A percentile compares a stretch with the other conserved stretches of the same genome.
These are phyloP conservation scores for Pachycephala philippinensis DNA, from an alignment of 2,113 vertebrate species.

Conservation along the genomic window DNA sequence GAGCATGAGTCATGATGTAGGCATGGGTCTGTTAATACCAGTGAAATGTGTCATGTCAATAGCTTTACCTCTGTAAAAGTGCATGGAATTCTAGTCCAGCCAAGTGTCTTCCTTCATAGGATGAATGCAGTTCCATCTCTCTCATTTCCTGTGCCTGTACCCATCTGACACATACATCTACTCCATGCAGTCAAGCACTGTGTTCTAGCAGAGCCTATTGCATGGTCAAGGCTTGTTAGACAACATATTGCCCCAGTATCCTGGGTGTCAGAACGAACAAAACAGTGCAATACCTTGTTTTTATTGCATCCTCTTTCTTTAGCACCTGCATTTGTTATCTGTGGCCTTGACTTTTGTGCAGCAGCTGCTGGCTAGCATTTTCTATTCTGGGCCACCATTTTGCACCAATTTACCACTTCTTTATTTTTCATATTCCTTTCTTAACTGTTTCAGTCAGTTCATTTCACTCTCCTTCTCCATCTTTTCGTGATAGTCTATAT, in stretches of 20 bases:
- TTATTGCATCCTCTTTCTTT: not conserved
- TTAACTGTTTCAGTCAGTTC: not conserved
- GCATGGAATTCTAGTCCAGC: not conserved
- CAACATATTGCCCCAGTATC: not conserved
- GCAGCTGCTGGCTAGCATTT: not conserved
- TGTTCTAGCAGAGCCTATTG: not conserved
- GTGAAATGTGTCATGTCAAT: not conserved
- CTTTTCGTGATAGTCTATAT: not conserved
- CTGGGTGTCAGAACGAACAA: not conserved
- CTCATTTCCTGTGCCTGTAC: not conserved
- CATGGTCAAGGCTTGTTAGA: not conserved
- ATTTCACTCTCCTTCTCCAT: not conserved
- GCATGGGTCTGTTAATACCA: not conserved
- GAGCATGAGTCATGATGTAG: not conserved
- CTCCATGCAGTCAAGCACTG: not conserved
- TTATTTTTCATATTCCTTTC: not conserved
- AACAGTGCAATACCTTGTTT: not conserved
- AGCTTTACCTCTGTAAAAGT: not conserved
- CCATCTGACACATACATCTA: not conserved
- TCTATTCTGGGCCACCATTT: not conserved
- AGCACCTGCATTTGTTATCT: not conserved
- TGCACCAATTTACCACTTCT: not conserved
- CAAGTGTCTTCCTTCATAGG: not conserved
- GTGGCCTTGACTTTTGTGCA: not conserved
- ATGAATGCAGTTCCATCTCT: not conserved